Conservation (phyloP, 1,140 invertebrate species). For the Caenorhabditis brenneri region DNA sequence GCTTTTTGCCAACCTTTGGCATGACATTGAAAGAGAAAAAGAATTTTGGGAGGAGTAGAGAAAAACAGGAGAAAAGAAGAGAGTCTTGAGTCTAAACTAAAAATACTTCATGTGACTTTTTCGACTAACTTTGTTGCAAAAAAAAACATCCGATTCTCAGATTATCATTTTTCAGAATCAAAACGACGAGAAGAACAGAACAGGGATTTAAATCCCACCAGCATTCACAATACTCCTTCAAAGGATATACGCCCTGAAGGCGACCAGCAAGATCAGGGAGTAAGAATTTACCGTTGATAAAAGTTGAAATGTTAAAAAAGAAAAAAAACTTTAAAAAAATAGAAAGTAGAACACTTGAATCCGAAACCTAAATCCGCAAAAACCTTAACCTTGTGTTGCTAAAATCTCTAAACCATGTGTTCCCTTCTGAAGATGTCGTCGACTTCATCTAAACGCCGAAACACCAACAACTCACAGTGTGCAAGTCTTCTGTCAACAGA, state of each 20-base stretch:
- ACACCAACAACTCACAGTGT: conserved; percentile 3
- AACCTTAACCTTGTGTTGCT: neutral
- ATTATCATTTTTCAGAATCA: neutral
- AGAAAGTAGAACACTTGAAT: neutral
- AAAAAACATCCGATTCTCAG: neutral
- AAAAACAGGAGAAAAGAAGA: neutral
- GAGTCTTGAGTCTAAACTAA: neutral
- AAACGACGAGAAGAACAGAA: neutral
- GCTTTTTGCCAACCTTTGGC: conserved; percentile 30
- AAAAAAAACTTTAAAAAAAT: neutral
- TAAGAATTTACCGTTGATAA: neutral
- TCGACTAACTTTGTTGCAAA: neutral
- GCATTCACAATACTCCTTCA: neutral
- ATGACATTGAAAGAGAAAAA: conserved; percentile 1
- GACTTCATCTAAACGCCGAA: conserved; percentile 17
- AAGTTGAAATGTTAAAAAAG: neutral
- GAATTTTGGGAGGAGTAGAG: neutral
- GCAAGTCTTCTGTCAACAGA: neutral
- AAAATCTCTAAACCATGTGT: neutral
- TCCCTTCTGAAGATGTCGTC: conserved; percentile 23
- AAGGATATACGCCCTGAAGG: neutral
- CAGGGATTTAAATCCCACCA: neutral
- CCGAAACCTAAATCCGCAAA: neutral
- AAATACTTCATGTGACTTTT: neutral
- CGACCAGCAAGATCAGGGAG: conserved; percentile 12